Conservation (phyloP, 2,888 invertebrate species). For the Formica aserva region DNA sequence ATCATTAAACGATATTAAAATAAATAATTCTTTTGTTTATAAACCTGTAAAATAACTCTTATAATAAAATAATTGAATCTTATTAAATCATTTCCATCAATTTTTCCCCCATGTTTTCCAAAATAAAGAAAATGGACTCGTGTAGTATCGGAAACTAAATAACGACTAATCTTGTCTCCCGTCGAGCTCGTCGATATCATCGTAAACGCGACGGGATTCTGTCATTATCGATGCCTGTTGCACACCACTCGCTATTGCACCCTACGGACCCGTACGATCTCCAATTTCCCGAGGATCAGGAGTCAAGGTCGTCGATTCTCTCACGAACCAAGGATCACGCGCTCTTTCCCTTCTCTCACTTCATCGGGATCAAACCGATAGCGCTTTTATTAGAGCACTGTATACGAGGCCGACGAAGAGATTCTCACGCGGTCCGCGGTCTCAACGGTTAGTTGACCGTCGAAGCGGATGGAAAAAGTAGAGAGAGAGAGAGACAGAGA, state of each 20-base stretch:
- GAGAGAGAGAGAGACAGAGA: constrained; percentile 15
- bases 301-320: constrained; percentile 59
- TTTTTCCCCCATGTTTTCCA: not conserved
- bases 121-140: not conserved
- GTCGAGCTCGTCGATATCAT: not conserved
- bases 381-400: constrained; percentile 30
- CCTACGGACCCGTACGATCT: constrained; percentile 42
- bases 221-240: constrained; percentile 53
- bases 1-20: not conserved
- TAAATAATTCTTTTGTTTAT: not conserved
- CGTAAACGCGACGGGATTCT: constrained; percentile 25
- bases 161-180: constrained; percentile 9
- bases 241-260: constrained; percentile 13
- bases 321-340: constrained; percentile 30
- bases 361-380: constrained; percentile 18
- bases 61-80: not conserved
- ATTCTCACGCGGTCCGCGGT: constrained; percentile 40
- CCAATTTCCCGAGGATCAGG: constrained; percentile 56
- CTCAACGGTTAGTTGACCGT: not conserved
- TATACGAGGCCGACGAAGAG: not conserved
- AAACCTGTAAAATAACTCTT: not conserved
- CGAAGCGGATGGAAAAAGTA: constrained; percentile 8
- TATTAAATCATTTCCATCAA: not conserved
- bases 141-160: not conserved
- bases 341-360: not conserved